Conservation (phyloP, 2,113 vertebrate genomes). For the Atractosteus spatula region DNA sequence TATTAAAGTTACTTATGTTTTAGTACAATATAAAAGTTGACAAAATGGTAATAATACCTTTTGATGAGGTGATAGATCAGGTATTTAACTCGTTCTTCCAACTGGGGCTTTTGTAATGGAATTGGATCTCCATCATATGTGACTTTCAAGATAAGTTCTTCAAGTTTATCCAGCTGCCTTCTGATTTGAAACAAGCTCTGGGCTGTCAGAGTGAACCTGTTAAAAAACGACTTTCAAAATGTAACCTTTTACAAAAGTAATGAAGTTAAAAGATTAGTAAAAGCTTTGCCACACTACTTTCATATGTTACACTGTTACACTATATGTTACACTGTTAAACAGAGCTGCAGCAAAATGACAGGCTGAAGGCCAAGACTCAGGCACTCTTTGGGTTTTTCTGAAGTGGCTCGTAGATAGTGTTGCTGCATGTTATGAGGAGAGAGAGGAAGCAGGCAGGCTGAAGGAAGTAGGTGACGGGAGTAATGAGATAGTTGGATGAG, state of each 20-base stretch:
- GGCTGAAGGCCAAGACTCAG: no score
- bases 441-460: no score
- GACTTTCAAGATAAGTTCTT: conserved; percentile 84
- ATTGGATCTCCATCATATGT: conserved; percentile 93
- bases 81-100: conserved; percentile 84
- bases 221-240: neutral
- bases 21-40: neutral
- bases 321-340: no score
- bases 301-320: no score
- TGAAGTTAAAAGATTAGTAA: neutral
- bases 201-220: conserved; percentile 84
- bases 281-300: neutral
- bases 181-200: conserved; percentile 96
- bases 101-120: conserved; percentile 78
- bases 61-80: conserved; percentile 88
- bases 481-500: no score
- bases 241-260: neutral
- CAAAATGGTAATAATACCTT: conserved; percentile 62
- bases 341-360: no score
- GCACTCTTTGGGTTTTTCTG: no score
- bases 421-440: no score
- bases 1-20: no score
- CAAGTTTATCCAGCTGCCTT: conserved; percentile 89
- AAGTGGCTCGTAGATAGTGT: no score
- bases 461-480: no score